Conservation (phyloP, 2,888 invertebrate species). For the Chouioia cunea region DNA sequence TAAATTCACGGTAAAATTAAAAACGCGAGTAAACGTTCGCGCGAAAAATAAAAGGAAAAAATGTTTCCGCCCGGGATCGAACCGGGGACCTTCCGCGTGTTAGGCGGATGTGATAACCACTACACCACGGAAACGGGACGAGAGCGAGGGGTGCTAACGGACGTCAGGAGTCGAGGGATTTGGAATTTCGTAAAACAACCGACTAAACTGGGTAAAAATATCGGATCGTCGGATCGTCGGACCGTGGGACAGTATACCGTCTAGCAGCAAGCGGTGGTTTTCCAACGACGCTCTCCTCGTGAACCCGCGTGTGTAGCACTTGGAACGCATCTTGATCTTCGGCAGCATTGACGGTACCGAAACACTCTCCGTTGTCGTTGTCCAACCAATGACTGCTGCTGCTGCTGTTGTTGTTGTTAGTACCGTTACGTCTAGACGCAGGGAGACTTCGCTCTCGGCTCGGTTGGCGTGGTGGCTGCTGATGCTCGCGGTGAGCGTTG, state of each 20-base stretch:
- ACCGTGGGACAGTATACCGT: no score
- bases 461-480: conserved; percentile 53
- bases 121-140: conserved; percentile 76
- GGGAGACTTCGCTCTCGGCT: conserved; percentile 58
- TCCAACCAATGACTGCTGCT: conserved; percentile 60
- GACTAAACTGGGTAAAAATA: no score
- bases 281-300: conserved; percentile 59
- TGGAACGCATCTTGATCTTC: conserved; percentile 63
- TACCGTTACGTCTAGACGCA: conserved; percentile 54
- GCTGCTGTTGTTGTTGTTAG: not conserved
- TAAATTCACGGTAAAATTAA: no score
- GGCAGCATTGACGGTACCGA: conserved; percentile 56
- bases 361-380: conserved; percentile 58
- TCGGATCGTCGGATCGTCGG: no score
- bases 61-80: conserved; percentile 90
- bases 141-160: no score
- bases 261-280: conserved; percentile 60
- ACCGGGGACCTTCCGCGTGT: conserved; percentile 93
- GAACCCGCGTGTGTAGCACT: conserved; percentile 59
- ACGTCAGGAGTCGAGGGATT: no score
- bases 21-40: no score
- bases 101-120: conserved; percentile 93
- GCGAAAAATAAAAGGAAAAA: conserved; percentile 51
- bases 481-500: conserved; percentile 62
- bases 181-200: no score